Evolutionary conservation across 2,113 vertebrate genomes (phyloP).

Genomic region (Eudorcas thomsonii): DNA sequence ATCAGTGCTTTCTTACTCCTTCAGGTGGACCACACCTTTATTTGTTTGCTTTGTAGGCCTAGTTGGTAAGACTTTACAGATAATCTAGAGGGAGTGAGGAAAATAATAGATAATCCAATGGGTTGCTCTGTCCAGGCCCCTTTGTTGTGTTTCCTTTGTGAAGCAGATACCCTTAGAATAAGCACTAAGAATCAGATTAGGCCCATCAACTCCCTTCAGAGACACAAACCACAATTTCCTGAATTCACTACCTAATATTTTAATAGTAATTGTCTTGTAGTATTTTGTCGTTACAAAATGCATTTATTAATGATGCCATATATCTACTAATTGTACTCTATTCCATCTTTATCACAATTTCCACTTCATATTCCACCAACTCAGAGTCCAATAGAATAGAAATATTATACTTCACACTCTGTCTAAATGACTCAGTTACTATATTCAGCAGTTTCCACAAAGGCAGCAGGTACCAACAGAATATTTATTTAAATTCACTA

Average conservation of each 20-base stretch:
- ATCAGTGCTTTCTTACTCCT: not conserved
- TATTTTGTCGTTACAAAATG: not conserved
- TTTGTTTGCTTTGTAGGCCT: not conserved
- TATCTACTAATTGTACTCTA: not conserved
- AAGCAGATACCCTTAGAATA: not conserved
- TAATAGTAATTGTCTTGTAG: not conserved
- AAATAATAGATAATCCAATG: not conserved
- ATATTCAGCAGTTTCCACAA: not conserved
- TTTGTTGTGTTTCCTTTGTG: not conserved
- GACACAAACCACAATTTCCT: not conserved
- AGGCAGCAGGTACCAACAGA: not conserved
- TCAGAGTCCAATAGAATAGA: not conserved
- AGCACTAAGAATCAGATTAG: not conserved
- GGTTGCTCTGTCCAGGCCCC: not conserved
- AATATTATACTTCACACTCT: not conserved
- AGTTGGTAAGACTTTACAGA: not conserved
- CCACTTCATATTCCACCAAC: not conserved
- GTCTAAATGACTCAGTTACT: not conserved
- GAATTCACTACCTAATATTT: not conserved
- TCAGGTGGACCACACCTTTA: not conserved
- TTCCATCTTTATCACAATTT: not conserved
- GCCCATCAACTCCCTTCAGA: not conserved
- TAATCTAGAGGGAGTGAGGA: not conserved
- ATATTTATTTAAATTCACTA: constrained; percentile 39
- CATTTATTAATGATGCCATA: not conserved